A percentile compares a stretch with the other conserved stretches of the same genome.
Evolutionary conservation across 1,140 invertebrate genomes (phyloP).

Genomic region (Pseudomyrmex cubaensis): DNA sequence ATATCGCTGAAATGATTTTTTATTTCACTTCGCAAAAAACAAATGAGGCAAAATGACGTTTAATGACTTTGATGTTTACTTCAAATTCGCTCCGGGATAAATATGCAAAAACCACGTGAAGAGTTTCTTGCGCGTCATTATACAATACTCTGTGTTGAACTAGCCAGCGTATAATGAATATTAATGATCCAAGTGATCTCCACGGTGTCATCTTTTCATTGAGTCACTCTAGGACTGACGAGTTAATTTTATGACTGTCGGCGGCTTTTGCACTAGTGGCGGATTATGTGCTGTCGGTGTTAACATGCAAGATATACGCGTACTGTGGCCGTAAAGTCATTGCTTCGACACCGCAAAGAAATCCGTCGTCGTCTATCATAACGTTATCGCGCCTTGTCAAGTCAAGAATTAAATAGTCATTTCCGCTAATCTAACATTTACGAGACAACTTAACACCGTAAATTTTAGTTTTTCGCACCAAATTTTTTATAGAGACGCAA

Average conservation of each 20-base stretch:
- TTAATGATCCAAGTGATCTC: conserved; percentile 40
- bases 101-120: not conserved
- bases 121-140: conserved; percentile 13
- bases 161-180: conserved; percentile 40
- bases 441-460: not conserved
- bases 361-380: conserved; percentile 4
- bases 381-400: conserved; percentile 21
- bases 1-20: no score
- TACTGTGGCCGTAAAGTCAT: conserved; percentile 20
- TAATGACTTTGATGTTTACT: not conserved
- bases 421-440: conserved; percentile 17
- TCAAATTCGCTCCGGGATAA: not conserved
- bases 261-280: conserved; percentile 19
- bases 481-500: not conserved
- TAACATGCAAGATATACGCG: conserved; percentile 22
- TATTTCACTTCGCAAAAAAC: no score
- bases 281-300: conserved; percentile 48
- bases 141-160: not conserved
- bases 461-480: not conserved
- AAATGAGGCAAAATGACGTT: not conserved
- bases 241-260: conserved; percentile 56
- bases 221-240: conserved; percentile 42
- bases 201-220: conserved; percentile 49
- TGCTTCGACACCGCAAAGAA: conserved; percentile 24
- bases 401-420: conserved; percentile 12